Evolutionary conservation across 2,113 vertebrate genomes (phyloP).

Genomic region (Brachyistius frenatus): DNA sequence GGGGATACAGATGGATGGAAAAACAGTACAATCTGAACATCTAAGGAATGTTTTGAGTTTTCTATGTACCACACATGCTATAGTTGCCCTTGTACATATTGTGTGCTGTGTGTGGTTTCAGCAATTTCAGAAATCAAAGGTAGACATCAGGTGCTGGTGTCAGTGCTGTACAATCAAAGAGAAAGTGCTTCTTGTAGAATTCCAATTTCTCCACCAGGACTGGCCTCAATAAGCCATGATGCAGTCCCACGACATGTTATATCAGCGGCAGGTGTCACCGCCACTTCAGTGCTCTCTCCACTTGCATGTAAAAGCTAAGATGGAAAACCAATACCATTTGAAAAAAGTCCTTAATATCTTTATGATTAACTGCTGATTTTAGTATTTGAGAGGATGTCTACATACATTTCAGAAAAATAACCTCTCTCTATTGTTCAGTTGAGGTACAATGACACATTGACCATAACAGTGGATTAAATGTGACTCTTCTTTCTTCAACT

Average conservation of each 20-base stretch:
- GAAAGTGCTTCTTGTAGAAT: background rate
- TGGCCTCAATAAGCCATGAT: background rate
- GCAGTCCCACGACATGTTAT: background rate
- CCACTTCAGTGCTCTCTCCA: no score
- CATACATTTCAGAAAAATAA: background rate
- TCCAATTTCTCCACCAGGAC: background rate
- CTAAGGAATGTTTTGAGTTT: no score
- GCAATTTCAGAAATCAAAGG: conserved; percentile 18
- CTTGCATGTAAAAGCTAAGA: background rate
- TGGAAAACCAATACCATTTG: no score
- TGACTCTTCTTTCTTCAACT: conserved; percentile 26
- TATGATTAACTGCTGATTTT: background rate
- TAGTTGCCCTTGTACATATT: background rate
- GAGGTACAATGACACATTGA: background rate
- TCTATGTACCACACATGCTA: background rate
- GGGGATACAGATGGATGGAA: no score
- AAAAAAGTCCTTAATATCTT: no score
- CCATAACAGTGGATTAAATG: conserved; percentile 20
- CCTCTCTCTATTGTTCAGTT: background rate
- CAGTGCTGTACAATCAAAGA: conserved; percentile 3
- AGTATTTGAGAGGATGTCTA: background rate
- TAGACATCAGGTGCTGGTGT: background rate
- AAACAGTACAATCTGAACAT: no score
- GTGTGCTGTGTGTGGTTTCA: background rate
- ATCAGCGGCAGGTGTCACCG: background rate